Conservation (phyloP, 2,113 vertebrate genomes). For the Ptilonorhynchus violaceus region DNA sequence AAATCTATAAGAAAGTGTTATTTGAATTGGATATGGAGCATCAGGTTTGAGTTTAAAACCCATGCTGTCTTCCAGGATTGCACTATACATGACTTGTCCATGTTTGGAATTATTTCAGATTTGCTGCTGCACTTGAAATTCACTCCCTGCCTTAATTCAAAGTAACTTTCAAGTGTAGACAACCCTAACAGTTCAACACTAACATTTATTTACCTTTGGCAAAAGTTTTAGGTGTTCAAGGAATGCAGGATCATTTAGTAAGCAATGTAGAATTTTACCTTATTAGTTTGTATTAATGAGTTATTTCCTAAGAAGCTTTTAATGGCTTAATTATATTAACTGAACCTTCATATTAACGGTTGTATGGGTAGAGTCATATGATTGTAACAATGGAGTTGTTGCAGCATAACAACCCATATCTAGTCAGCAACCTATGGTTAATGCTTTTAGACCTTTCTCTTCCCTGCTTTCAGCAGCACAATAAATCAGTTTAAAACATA, state of each 20-base stretch:
- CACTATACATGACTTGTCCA: not conserved
- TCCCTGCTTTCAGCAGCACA: not conserved
- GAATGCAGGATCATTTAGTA: slow-evolving; percentile 11
- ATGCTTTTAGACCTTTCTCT: not conserved
- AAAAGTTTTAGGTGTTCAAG: slow-evolving; percentile 31
- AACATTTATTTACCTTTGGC: not conserved
- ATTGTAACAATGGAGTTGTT: not conserved
- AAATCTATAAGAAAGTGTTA: not conserved
- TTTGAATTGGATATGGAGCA: not conserved
- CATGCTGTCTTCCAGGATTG: not conserved
- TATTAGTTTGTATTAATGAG: slow-evolving; percentile 21
- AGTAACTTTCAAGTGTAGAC: slow-evolving; percentile 35
- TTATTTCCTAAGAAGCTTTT: slow-evolving; percentile 33
- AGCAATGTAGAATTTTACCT: slow-evolving; percentile 10
- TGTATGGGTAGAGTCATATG: not conserved
- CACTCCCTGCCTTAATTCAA: slow-evolving; percentile 19
- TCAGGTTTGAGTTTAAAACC: not conserved
- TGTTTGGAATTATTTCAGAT: slow-evolving; percentile 20
- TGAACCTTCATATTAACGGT: not conserved
- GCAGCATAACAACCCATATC: not conserved
- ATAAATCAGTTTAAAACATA: not conserved
- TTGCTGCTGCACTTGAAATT: slow-evolving; percentile 26
- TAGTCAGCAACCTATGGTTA: not conserved
- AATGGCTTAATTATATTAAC: not conserved
- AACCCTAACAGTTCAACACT: not conserved